A percentile compares a stretch with the other conserved stretches of the same genome.
Evolutionary conservation across 1,140 invertebrate species (phyloP).

Genomic region (Calliopsis andreniformis): DNA sequence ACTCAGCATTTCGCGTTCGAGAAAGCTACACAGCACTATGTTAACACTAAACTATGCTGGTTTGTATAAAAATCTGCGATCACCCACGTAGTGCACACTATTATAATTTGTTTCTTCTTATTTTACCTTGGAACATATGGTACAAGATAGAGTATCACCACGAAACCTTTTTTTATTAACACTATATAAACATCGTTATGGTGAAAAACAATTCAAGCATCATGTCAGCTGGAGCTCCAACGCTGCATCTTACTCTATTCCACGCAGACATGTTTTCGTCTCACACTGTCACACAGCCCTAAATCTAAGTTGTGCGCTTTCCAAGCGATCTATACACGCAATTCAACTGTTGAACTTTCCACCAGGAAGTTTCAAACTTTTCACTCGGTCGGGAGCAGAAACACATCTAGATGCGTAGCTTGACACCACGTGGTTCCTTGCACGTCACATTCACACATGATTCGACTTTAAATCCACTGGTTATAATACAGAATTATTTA

Average conservation of each 20-base stretch:
- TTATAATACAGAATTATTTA: too few relatives aligned
- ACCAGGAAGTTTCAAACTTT: neutral
- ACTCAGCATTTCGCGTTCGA: constrained; percentile 77
- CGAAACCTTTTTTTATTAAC: neutral
- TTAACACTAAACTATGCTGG: neutral
- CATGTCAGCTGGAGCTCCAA: neutral
- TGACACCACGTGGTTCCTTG: constrained; percentile 62
- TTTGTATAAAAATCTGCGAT: neutral
- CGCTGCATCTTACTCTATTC: neutral
- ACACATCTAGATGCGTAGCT: constrained; percentile 21
- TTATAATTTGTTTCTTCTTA: neutral
- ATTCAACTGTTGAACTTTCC: neutral
- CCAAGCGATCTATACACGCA: neutral
- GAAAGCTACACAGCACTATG: constrained; percentile 37
- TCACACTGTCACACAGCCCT: neutral
- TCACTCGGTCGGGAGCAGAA: neutral
- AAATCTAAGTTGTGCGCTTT: neutral
- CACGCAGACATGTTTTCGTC: too few relatives aligned
- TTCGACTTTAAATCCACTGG: too few relatives aligned
- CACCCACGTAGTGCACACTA: neutral
- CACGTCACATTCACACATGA: constrained; percentile 58
- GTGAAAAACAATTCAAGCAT: neutral
- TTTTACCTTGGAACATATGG: too few relatives aligned
- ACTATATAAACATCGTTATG: neutral
- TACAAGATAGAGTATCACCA: neutral